phyloP scores from a whole-genome alignment of 2,797 vertebrate genomes.

The Tokudaia muenninki region DNA sequence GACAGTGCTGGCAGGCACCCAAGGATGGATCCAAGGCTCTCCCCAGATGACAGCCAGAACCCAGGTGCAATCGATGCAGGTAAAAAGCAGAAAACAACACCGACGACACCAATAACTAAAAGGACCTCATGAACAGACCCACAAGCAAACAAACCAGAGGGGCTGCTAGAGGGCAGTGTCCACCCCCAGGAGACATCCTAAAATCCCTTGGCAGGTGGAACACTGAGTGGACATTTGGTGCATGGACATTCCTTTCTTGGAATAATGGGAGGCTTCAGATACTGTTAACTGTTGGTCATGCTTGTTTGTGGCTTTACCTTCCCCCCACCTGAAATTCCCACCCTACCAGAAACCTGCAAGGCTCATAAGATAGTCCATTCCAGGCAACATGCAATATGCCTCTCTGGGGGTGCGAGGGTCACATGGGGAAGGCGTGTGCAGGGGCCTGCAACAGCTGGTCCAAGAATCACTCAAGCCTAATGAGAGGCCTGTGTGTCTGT shows the following conservation, averaged over 20 bases:
- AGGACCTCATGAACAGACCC: background rate
- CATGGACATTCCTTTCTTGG: background rate
- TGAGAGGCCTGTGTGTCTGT: background rate
- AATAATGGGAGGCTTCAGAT: background rate
- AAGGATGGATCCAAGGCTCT: background rate
- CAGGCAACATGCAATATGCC: background rate
- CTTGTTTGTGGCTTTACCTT: background rate
- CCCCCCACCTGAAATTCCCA: background rate
- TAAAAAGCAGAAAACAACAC: background rate
- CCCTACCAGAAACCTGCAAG: background rate
- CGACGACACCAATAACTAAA: background rate
- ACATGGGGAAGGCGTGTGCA: background rate
- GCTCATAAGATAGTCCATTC: background rate
- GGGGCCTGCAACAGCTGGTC: background rate
- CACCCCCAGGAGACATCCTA: background rate
- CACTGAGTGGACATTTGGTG: background rate
- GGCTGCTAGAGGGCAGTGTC: background rate
- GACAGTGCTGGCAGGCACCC: too few species aligned
- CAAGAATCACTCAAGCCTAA: background rate
- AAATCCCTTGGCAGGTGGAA: background rate
- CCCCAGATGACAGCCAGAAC: background rate
- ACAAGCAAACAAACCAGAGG: background rate
- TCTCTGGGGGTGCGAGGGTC: background rate
- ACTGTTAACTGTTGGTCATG: background rate
- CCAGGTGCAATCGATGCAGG: background rate